Percentiles rank a stretch among this genome's conserved stretches.
phyloP scores from a whole-genome alignment of 2,113 vertebrate species.

The Centropristis striata region DNA sequence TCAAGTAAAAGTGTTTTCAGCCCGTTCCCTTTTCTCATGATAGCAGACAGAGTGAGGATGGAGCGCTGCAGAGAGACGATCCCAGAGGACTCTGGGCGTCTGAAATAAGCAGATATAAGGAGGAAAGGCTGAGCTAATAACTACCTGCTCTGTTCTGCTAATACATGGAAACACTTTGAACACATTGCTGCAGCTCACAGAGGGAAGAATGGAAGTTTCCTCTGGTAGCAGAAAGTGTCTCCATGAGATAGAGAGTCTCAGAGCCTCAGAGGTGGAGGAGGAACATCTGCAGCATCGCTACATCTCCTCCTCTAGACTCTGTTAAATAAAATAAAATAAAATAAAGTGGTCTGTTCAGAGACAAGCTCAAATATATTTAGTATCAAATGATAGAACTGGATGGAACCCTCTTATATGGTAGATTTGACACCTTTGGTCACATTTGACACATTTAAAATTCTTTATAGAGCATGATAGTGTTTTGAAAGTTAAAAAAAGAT shows the following conservation, averaged over 20 bases:
- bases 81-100: background rate
- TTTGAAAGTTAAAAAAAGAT: too few species aligned
- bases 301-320: too few species aligned
- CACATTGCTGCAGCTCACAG: too few species aligned
- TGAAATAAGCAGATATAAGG: background rate
- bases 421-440: too few species aligned
- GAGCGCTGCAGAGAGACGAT: background rate
- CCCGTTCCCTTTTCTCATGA: background rate
- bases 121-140: background rate
- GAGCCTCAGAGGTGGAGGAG: background rate
- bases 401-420: too few species aligned
- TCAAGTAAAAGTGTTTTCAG: background rate
- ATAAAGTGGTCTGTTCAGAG: background rate
- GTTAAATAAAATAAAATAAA: too few species aligned
- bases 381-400: too few species aligned
- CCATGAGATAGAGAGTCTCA: background rate
- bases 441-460: too few species aligned
- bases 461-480: too few species aligned
- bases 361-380: too few species aligned
- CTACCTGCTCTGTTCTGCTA: background rate
- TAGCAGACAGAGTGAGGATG: background rate
- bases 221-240: background rate
- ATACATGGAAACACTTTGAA: background rate
- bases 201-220: background rate
- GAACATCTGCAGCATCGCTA: slow-evolving; percentile 1